Base-by-base conservation (phyloP, 64 coral and sea anemone species). In the Astreopora myriophthalma region DNA sequence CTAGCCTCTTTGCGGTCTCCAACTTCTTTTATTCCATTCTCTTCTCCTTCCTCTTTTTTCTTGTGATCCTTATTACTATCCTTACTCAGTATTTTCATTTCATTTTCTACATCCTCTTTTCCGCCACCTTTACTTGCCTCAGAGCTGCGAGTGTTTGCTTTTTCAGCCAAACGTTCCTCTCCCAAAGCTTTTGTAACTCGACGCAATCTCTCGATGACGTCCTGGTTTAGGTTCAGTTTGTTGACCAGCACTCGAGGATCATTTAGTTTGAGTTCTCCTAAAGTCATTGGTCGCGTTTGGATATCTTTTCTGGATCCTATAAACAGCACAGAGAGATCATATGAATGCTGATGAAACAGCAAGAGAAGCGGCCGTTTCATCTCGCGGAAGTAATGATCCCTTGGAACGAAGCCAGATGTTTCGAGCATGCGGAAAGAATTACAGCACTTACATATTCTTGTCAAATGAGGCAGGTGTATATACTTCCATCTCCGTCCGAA, bases 181-280 rank as follows among this genome's bases (percentile, higher is more conserved):
- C 79, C 79, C 13, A 32, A 63, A 0, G 22, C 22, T 57, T 61
- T 65, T 11, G 79, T 39, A 20, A 65, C 9, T 31, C 79, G 79
- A 14, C 79, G 79, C 9, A 83, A 2, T 64, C 57, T 83, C 55
- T 64, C 79, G 20, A 63, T 37, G 57, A 83, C 10, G 30, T 83
- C 57, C 35, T 83, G 14, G 23, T 64, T 65, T 14, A 80, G 3
- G 51, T 58, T 60, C 33, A 83, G 52, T 65, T 26, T 63, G 48
- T 83, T 63, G 9, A 83, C 31, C 55, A 83, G 57, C 30, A 64
- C 79, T 33, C 31, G 10, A 25, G 79, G 55, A 6, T 32, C 22
- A 25, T 83, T 83, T 64, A 55, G 32, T 40, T 83, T 83, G 20
- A 32, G 22, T 27, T 65, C 79, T 83, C 57, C 79, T 9, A 37